phyloP scores from a whole-genome alignment of 1,140 invertebrate species.

The Harpegnathos saltator region DNA sequence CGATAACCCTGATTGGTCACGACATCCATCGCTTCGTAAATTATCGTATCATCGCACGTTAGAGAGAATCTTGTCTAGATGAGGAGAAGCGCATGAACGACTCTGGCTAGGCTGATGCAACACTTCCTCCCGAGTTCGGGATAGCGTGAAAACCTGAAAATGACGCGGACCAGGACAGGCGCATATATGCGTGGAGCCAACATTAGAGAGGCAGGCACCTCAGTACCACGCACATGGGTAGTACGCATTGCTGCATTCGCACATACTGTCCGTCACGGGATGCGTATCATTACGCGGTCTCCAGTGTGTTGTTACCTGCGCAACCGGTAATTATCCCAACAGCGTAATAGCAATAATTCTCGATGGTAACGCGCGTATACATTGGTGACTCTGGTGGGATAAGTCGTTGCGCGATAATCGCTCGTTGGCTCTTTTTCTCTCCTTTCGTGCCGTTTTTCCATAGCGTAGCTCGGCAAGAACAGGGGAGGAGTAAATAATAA shows the following conservation, averaged over 20 bases:
- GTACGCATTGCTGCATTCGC: slow-evolving; percentile 34
- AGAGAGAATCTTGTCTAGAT: not conserved
- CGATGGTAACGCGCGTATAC: slow-evolving; percentile 25
- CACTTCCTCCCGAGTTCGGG: not conserved
- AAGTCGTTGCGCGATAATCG: slow-evolving; percentile 44
- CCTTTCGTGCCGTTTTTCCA: not conserved
- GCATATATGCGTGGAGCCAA: not conserved
- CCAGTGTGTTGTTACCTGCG: slow-evolving; percentile 62
- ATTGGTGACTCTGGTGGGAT: slow-evolving; percentile 24
- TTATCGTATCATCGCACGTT: not conserved
- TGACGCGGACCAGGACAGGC: not conserved
- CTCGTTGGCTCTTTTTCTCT: slow-evolving; percentile 1
- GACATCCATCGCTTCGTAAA: not conserved
- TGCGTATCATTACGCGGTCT: slow-evolving; percentile 66
- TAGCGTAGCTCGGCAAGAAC: not conserved
- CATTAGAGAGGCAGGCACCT: too few relatives aligned
- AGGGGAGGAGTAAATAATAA: slow-evolving; percentile 32
- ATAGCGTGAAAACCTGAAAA: slow-evolving; percentile 6
- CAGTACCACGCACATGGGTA: not conserved
- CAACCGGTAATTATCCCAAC: slow-evolving; percentile 68
- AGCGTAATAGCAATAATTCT: slow-evolving; percentile 57
- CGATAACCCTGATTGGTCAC: not conserved
- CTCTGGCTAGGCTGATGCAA: not conserved
- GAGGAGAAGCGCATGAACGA: not conserved
- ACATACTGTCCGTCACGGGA: slow-evolving; percentile 58